Evolutionary conservation across 2,113 vertebrate genomes (phyloP), one percentile per base, ranked within the genome.

Genomic region (Reinhardtius hippoglossoides): DNA sequence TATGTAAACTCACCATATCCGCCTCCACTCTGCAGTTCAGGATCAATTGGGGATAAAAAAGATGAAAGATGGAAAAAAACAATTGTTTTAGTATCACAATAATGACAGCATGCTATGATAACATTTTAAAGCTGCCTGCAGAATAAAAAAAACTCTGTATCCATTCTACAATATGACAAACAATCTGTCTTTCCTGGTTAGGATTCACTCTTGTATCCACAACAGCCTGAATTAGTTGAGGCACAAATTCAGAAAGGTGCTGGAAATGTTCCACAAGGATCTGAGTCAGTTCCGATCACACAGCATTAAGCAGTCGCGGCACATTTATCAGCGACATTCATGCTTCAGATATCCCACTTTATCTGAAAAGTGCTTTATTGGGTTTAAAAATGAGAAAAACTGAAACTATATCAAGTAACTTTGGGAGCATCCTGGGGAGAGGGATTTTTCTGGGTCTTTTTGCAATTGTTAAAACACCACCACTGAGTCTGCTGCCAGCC

Each of bases 1-100:
- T 23, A 85, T 50, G 1, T 57, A 82, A 55, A 96, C 97, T 97
- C 94, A 99, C 97, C 97, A 95, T 98, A 98, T 94, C 96, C 96
- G 57, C 96, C 96, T 90, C 96, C 96, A 91, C 97, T 95, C 94
- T 99, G 93, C 62, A 69, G 70, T 56, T 62, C 83, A 76, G 66
- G 64, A 86, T 92, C 88, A 26, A 83, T 37, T 5, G 63, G 15
- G 63, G 74, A 50, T 82, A 0, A 63, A 55, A 62, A 9, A 1
- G 26, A 72, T 71, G 3, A 74, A 5, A 16, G 71, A 71, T 31
- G 6, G 5, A 31, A 71, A n/a, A 63, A 31, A 31, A 55, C 4
- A 62, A 62, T 10, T 6, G 27, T 71, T 83, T 74, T 64, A 74
- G 68, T 67, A 54, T 42, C 27, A 77, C 12, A 67, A 23, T 64